Percentiles rank a stretch among this genome's conserved stretches.
These are phyloP conservation scores for Nothobranchius furzeri DNA, from an alignment of 2,113 vertebrate genomes.

Conservation along the genomic window DNA sequence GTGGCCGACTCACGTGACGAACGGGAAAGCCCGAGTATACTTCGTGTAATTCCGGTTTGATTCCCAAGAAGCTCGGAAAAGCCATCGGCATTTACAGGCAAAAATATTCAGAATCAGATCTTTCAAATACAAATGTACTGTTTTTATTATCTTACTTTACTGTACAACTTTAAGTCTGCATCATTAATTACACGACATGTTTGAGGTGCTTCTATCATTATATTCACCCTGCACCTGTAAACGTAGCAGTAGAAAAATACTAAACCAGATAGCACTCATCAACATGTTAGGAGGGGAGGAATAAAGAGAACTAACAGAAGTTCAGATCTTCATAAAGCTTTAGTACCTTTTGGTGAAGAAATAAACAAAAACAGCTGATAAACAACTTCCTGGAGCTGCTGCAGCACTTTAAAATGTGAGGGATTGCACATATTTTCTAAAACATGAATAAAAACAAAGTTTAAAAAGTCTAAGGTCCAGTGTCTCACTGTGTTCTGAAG, in stretches of 20 bases:
- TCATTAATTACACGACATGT: slow-evolving; percentile 58
- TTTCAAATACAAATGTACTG: slow-evolving; percentile 5
- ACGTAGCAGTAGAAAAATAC: slow-evolving; percentile 74
- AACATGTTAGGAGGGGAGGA: slow-evolving; percentile 28
- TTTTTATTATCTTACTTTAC: slow-evolving; percentile 70
- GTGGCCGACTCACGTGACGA: slow-evolving; percentile 8
- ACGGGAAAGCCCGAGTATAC: neutral
- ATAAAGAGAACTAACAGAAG: slow-evolving; percentile 22
- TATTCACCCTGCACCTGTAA: slow-evolving; percentile 63
- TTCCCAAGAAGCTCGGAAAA: too few relatives aligned
- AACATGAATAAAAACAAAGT: slow-evolving; percentile 26
- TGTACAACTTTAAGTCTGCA: slow-evolving; percentile 59
- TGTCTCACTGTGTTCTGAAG: slow-evolving; percentile 33
- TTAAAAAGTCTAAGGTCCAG: slow-evolving; percentile 28
- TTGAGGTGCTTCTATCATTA: slow-evolving; percentile 59
- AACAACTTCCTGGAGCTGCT: slow-evolving; percentile 35
- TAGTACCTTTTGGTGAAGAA: slow-evolving; percentile 67
- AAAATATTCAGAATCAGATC: too few relatives aligned
- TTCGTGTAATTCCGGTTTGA: too few relatives aligned
- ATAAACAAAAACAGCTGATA: slow-evolving; percentile 27
- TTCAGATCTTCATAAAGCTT: slow-evolving; percentile 65
- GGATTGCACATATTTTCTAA: slow-evolving; percentile 54
- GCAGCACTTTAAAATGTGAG: slow-evolving; percentile 8
- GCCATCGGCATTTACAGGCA: too few relatives aligned
- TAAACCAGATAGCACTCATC: slow-evolving; percentile 62